These are phyloP conservation scores for Chlorospingus flavigularis DNA, from an alignment of 2,797 vertebrate genomes.

Conservation along the genomic window DNA sequence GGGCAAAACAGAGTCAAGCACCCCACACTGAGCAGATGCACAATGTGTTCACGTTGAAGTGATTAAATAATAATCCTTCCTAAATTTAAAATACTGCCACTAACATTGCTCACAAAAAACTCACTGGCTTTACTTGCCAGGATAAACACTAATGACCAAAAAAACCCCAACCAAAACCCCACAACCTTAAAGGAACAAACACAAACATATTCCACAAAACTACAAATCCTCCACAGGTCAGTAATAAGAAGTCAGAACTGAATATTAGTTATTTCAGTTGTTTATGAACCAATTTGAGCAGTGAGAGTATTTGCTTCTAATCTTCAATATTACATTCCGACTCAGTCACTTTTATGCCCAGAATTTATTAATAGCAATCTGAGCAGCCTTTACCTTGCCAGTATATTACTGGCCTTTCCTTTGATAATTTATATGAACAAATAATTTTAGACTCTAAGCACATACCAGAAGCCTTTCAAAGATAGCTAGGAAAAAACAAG, in stretches of 20 bases:
- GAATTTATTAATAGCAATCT: not conserved
- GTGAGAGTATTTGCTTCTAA: not conserved
- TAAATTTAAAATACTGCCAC: constrained; percentile 6
- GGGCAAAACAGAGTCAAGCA: not conserved
- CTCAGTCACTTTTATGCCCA: not conserved
- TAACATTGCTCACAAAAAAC: not conserved
- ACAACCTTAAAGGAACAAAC: not conserved
- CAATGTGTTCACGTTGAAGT: not conserved
- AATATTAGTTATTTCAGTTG: not conserved
- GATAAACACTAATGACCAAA: not conserved
- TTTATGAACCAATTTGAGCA: not conserved
- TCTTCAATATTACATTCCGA: not conserved
- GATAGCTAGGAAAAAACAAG: not conserved
- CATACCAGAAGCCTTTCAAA: not conserved
- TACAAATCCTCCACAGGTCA: not conserved
- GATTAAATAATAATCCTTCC: constrained; percentile 34
- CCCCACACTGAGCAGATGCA: not conserved
- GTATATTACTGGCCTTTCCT: not conserved
- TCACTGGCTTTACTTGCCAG: not conserved
- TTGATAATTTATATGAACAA: not conserved
- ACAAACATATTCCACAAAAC: not conserved
- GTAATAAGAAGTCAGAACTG: not conserved
- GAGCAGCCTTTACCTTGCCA: not conserved
- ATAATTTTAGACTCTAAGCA: not conserved
- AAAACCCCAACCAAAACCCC: accelerated